phyloP scores from a whole-genome alignment of 2,113 vertebrate genomes.

The Dicaeum eximium region DNA sequence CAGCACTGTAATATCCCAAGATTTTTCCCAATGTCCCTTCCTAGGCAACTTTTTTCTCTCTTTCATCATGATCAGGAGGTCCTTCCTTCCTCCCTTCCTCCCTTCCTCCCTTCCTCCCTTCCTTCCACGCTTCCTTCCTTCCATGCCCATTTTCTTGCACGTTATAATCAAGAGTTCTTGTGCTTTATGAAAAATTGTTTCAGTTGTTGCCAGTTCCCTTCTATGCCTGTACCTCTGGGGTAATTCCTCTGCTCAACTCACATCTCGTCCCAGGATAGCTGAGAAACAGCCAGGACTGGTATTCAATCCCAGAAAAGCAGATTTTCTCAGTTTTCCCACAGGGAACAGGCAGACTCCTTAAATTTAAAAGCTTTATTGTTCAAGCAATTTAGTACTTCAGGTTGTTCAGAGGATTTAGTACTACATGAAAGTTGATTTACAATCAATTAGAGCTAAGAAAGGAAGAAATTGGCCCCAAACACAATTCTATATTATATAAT shows the following conservation, averaged over 20 bases:
- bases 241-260: background rate
- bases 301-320: background rate
- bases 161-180: background rate
- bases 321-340: background rate
- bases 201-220: background rate
- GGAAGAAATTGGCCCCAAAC: background rate
- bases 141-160: rapidly evolving
- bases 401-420: background rate
- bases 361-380: background rate
- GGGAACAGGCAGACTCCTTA: background rate
- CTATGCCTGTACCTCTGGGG: background rate
- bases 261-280: background rate
- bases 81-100: background rate
- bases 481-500: background rate
- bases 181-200: background rate
- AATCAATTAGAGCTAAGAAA: background rate
- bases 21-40: background rate
- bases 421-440: background rate
- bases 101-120: too few species aligned
- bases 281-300: background rate
- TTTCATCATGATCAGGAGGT: background rate
- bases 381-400: background rate
- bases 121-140: background rate
- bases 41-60: too few species aligned
- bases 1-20: background rate